These are phyloP conservation scores for Empidonax alnorum DNA, from an alignment of 2,113 vertebrate species.

Conservation along the genomic window DNA sequence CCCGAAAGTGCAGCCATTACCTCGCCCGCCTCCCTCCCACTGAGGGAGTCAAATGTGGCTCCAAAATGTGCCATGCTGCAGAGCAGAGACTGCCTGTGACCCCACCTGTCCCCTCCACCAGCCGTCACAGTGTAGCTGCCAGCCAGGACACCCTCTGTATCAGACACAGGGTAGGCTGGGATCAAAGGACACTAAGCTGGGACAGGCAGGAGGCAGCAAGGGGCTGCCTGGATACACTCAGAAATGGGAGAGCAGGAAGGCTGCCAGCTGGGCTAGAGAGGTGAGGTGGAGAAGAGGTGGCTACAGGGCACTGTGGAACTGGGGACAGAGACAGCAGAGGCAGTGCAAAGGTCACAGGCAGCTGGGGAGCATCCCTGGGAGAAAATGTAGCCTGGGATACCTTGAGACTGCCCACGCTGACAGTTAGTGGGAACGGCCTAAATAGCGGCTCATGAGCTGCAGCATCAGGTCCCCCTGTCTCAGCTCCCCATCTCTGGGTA, in stretches of 20 bases:
- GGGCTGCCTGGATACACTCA: background rate
- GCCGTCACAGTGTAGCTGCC: background rate
- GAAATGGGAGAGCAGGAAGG: background rate
- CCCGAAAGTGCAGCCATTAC: constrained; percentile 33
- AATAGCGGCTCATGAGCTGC: background rate
- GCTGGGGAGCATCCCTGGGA: background rate
- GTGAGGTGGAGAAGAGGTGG: background rate
- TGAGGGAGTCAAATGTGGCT: constrained; percentile 37
- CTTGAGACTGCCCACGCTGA: background rate
- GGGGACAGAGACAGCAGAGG: background rate
- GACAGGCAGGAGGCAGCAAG: background rate
- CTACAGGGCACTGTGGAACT: background rate
- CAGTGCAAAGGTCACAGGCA: background rate
- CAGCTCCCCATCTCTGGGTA: background rate
- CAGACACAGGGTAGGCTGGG: background rate
- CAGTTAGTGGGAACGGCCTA: background rate
- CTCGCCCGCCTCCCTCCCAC: background rate
- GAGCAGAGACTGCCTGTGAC: background rate
- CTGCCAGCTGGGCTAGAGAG: background rate
- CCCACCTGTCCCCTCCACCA: constrained; percentile 39
- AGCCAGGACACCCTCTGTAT: background rate
- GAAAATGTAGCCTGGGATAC: background rate
- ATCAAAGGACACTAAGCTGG: background rate
- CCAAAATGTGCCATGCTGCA: background rate
- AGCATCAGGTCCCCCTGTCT: background rate